A percentile compares a stretch with the other conserved stretches of the same genome.
Evolutionary conservation across 2,113 vertebrate species (phyloP).

Genomic region (Xiphophorus hellerii): DNA sequence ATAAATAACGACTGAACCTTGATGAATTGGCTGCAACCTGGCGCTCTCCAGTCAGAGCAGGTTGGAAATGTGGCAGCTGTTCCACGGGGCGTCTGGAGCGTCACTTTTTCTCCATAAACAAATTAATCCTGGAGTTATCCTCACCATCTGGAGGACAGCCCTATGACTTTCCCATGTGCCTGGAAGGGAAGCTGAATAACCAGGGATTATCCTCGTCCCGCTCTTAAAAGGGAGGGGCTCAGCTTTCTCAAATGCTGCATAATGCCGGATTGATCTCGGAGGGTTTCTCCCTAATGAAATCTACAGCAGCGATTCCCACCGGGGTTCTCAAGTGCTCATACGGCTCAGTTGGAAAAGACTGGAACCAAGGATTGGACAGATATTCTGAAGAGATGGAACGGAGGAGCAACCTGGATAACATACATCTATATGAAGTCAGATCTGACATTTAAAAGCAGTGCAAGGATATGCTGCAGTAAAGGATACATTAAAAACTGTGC

Average conservation of each 20-base stretch:
- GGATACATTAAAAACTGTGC: not conserved
- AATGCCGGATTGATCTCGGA: constrained; percentile 20
- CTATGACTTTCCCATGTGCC: constrained; percentile 72
- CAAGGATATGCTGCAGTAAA: not conserved
- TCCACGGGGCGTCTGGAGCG: constrained; percentile 31
- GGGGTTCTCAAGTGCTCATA: not conserved
- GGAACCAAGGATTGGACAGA: not conserved
- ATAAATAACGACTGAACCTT: constrained; percentile 15
- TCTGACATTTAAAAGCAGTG: not conserved
- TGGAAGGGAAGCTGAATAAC: constrained; percentile 33
- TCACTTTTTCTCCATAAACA: constrained; percentile 58
- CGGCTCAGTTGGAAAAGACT: not conserved
- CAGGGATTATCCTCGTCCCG: constrained; percentile 29
- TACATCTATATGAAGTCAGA: not conserved
- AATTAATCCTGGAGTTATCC: constrained; percentile 57
- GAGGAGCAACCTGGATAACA: not conserved
- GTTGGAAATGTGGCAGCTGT: constrained; percentile 35
- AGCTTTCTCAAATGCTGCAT: constrained; percentile 26
- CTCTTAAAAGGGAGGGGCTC: constrained; percentile 32
- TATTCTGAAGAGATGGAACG: not conserved
- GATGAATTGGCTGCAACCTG: constrained; percentile 11
- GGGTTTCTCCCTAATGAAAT: constrained; percentile 15
- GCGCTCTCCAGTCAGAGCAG: constrained; percentile 23
- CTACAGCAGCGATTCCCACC: constrained; percentile 7
- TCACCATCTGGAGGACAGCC: constrained; percentile 42